Percentiles rank a stretch among this genome's conserved stretches.
These are phyloP conservation scores for Seladonia tumulorum DNA, from an alignment of 2,888 invertebrate species.

Conservation along the genomic window DNA sequence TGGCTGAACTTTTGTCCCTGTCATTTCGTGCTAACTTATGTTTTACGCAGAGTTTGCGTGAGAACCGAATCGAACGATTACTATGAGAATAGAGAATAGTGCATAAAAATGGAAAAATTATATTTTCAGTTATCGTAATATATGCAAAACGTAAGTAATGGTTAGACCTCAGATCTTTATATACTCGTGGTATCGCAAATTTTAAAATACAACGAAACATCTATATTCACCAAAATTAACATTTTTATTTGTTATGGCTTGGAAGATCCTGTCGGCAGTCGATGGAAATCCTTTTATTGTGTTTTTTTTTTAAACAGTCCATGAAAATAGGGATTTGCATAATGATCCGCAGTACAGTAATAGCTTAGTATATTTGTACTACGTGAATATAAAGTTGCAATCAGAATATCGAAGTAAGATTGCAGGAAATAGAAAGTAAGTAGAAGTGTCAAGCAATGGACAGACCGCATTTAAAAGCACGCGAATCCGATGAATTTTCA, in stretches of 20 bases:
- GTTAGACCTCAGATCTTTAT: not conserved
- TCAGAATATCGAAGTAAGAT: not conserved
- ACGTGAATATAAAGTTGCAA: not conserved
- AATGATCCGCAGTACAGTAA: not conserved
- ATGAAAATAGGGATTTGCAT: not conserved
- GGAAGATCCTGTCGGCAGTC: too few species aligned
- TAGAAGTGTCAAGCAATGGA: not conserved
- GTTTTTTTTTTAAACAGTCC: not conserved
- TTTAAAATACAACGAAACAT: not conserved
- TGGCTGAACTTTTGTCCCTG: not conserved
- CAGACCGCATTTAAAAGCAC: not conserved
- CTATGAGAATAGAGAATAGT: not conserved
- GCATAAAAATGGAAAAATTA: not conserved
- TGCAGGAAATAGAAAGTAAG: not conserved
- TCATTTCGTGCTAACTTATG: not conserved
- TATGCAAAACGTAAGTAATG: not conserved
- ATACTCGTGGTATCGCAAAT: not conserved
- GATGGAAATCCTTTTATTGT: not conserved
- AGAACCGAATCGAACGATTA: not conserved
- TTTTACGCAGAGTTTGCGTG: not conserved
- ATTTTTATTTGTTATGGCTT: not conserved
- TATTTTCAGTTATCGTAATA: not conserved
- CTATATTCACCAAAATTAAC: not conserved
- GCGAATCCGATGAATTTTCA: not conserved
- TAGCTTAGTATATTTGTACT: not conserved